Conservation (phyloP, 23 tunicate species). For the Halocynthia aurantium region DNA sequence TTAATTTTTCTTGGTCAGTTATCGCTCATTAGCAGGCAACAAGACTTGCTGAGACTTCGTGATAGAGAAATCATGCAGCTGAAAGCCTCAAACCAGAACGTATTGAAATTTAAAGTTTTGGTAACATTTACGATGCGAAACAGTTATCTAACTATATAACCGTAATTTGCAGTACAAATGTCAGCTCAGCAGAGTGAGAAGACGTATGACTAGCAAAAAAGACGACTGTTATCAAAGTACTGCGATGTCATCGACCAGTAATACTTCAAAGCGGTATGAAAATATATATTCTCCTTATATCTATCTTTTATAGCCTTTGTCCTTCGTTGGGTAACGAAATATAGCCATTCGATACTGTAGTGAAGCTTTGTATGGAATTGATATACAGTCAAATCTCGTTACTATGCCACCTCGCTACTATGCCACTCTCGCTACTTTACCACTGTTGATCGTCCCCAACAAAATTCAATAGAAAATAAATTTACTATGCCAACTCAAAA, state of each 20-base stretch:
- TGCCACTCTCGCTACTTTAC: too few relatives aligned
- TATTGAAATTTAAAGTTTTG: slow-evolving; percentile 5
- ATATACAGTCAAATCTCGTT: too few relatives aligned
- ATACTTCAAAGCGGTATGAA: not conserved
- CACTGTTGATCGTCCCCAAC: too few relatives aligned
- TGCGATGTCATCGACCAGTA: too few relatives aligned
- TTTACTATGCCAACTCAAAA: too few relatives aligned
- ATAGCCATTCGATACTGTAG: too few relatives aligned
- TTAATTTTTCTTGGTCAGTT: slow-evolving; percentile 13
- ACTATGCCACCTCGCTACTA: too few relatives aligned
- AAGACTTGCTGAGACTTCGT: slow-evolving; percentile 62
- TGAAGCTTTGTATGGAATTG: too few relatives aligned
- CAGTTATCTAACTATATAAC: not conserved
- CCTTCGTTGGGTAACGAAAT: too few relatives aligned
- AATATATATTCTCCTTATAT: not conserved
- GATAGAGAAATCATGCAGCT: slow-evolving; percentile 78
- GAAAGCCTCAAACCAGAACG: slow-evolving; percentile 36
- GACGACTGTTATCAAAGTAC: not conserved
- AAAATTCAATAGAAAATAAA: too few relatives aligned
- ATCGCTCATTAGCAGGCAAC: slow-evolving; percentile 75
- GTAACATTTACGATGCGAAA: not conserved
- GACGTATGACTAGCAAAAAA: slow-evolving; percentile 37
- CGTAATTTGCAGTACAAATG: slow-evolving; percentile 23
- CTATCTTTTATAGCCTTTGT: too few relatives aligned
- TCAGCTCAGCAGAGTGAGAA: slow-evolving; percentile 49